These are phyloP conservation scores for Hyles euphorbiae DNA, from an alignment of 1,140 invertebrate genomes.

Conservation along the genomic window DNA sequence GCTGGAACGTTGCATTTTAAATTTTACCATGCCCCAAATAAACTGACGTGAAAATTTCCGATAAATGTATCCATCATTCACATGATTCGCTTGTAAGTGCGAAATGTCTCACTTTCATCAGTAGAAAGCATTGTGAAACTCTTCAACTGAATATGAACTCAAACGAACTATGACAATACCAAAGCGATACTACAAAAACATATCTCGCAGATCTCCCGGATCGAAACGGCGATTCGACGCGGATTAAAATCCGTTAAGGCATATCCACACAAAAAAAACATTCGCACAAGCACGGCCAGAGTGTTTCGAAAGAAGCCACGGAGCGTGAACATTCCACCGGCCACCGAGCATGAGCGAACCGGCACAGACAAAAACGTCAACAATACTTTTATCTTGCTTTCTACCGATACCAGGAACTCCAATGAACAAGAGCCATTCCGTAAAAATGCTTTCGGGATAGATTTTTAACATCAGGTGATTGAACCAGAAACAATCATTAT, in stretches of 20 bases:
- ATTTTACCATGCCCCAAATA: too few species aligned
- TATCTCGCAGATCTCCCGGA: conserved; percentile 9
- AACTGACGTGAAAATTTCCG: too few species aligned
- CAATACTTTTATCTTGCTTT: conserved; percentile 30
- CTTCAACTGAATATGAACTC: too few species aligned
- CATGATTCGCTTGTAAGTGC: too few species aligned
- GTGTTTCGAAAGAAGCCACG: conserved; percentile 66
- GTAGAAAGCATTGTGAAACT: too few species aligned
- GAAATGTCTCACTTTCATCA: too few species aligned
- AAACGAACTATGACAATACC: too few species aligned
- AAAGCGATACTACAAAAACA: conserved; percentile 7
- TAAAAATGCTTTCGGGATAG: neutral
- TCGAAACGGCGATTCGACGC: conserved; percentile 16
- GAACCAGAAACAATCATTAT: too few species aligned
- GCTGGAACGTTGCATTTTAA: too few species aligned
- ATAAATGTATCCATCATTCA: too few species aligned
- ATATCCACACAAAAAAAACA: conserved; percentile 63
- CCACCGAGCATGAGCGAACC: conserved; percentile 50
- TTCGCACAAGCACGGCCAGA: conserved; percentile 62
- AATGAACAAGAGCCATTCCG: neutral
- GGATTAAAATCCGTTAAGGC: conserved; percentile 40
- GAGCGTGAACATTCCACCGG: conserved; percentile 69
- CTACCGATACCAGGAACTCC: conserved; percentile 32
- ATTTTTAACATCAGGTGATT: too few species aligned
- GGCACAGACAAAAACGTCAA: conserved; percentile 55